Percentiles rank a stretch among this genome's conserved stretches.
Conservation (phyloP, 2,113 vertebrate genomes). For the Gopherus evgoodei region DNA sequence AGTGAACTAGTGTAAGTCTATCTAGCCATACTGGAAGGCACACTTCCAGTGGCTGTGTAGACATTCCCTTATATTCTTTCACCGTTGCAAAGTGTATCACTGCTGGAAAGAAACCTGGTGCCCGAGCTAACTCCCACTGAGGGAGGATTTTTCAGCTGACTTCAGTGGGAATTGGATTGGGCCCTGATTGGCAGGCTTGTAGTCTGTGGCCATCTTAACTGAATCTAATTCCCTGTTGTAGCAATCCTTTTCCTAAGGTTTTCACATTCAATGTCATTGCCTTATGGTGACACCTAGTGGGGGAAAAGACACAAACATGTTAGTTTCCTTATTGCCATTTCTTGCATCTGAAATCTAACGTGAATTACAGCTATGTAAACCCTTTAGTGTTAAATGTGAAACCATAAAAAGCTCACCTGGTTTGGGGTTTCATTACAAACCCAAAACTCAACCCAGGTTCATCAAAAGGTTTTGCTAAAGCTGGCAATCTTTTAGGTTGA, state of each 20-base stretch:
- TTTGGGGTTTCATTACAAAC: rapidly evolving
- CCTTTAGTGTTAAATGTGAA: background rate
- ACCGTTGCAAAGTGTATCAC: background rate
- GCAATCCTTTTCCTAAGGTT: background rate
- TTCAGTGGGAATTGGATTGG: background rate
- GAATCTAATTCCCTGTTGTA: background rate
- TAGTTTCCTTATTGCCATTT: background rate
- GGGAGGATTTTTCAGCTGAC: background rate
- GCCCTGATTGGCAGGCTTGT: background rate
- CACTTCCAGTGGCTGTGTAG: no score
- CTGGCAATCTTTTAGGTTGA: background rate
- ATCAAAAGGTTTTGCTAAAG: background rate
- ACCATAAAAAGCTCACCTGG: background rate
- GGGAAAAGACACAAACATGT: conserved; percentile 18
- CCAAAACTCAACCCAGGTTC: background rate
- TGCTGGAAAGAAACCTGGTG: background rate
- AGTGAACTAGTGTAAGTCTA: background rate
- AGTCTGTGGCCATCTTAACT: background rate
- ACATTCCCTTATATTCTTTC: background rate
- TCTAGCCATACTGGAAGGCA: background rate
- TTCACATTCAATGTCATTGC: background rate
- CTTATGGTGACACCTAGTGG: conserved; percentile 80
- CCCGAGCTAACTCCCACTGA: background rate
- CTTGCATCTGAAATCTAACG: conserved; percentile 13
- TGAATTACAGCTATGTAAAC: background rate